These are phyloP conservation scores for Caenorhabditis sp. DNA, from an alignment of 2,888 invertebrate genomes.

Conservation along the genomic window DNA sequence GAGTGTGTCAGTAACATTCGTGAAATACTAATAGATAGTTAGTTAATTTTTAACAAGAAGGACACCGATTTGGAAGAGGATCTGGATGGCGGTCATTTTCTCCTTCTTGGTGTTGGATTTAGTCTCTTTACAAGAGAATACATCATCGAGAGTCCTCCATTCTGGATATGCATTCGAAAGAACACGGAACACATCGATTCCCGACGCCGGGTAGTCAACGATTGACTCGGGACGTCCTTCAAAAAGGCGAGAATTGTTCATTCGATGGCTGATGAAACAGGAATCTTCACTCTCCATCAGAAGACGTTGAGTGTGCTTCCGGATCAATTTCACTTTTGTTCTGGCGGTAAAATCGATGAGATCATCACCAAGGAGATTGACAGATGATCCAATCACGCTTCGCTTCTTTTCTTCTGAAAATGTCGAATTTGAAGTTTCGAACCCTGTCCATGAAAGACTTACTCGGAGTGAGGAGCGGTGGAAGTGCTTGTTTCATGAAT, in stretches of 20 bases:
- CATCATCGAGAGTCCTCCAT: constrained; percentile 71
- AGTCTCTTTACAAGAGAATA: constrained; percentile 47
- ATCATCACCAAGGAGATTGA: constrained; percentile 61
- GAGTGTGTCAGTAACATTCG: too few relatives aligned
- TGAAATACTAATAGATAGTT: constrained; percentile 14
- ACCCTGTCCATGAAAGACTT: not conserved
- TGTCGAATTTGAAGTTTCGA: not conserved
- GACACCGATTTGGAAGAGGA: constrained; percentile 59
- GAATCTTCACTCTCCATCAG: constrained; percentile 76
- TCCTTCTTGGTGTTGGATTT: constrained; percentile 32
- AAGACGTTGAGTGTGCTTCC: constrained; percentile 79
- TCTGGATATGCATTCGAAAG: constrained; percentile 74
- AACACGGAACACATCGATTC: constrained; percentile 44
- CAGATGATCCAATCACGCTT: constrained; percentile 56
- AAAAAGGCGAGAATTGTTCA: constrained; percentile 77
- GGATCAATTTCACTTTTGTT: constrained; percentile 75
- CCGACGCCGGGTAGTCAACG: constrained; percentile 70
- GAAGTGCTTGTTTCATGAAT: constrained; percentile 92
- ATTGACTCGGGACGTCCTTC: constrained; percentile 76
- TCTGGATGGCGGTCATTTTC: constrained; percentile 55
- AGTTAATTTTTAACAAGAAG: constrained; percentile 54
- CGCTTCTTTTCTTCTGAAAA: constrained; percentile 64
- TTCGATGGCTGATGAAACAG: constrained; percentile 78
- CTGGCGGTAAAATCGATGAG: constrained; percentile 64
- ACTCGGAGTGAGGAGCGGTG: constrained; percentile 87